phyloP scores from a whole-genome alignment of 2,797 vertebrate genomes.

The Knipowitschia caucasica region DNA sequence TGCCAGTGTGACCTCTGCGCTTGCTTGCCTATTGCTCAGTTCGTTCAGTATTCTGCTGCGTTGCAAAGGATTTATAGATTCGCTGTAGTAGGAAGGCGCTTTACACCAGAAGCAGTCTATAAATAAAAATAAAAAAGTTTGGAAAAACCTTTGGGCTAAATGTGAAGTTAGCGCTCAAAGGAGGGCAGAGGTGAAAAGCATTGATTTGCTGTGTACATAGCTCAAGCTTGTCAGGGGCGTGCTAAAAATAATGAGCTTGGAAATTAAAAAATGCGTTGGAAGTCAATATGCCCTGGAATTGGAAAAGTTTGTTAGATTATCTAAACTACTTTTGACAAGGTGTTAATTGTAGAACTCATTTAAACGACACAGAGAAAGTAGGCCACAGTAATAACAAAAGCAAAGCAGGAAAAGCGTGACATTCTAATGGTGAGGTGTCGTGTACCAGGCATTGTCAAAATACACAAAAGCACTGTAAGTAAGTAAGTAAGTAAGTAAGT shows the following conservation, averaged over 20 bases:
- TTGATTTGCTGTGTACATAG: not conserved
- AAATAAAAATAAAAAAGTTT: slow-evolving; percentile 1
- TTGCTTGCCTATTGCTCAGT: slow-evolving; percentile 19
- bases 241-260: not conserved
- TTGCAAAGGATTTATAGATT: slow-evolving; percentile 10
- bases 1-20: slow-evolving; percentile 12
- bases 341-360: too few relatives aligned
- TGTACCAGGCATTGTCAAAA: not conserved
- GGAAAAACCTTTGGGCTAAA: slow-evolving; percentile 5
- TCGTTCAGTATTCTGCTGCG: slow-evolving; percentile 4
- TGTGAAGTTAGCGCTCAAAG: slow-evolving; percentile 6
- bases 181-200: not conserved
- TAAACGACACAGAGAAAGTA: not conserved
- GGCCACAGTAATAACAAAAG: not conserved
- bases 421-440: not conserved
- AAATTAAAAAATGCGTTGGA: not conserved
- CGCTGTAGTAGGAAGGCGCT: not conserved
- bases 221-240: not conserved
- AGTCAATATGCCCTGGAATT: slow-evolving; percentile 1
- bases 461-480: not conserved
- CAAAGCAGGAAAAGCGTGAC: not conserved
- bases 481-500: too few relatives aligned
- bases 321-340: not conserved
- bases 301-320: not conserved
- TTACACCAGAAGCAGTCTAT: slow-evolving; percentile 7